Base-by-base conservation (phyloP, 2,888 invertebrate genomes). In the Dicyrtoma fusca region DNA sequence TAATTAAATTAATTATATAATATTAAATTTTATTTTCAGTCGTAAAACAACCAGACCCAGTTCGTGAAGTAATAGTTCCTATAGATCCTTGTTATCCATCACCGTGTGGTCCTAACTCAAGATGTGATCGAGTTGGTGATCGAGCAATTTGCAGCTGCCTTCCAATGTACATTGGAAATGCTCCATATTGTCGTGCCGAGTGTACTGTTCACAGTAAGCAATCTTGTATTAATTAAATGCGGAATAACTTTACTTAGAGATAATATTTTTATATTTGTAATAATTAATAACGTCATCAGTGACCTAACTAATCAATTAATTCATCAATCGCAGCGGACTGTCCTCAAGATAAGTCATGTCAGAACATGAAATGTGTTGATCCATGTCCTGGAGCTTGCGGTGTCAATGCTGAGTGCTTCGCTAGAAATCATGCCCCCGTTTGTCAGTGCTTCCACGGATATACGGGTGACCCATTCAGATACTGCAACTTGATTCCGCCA, bases 91-190 rank as follows among this genome's bases (percentile, higher is more conserved):
- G 93, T 82, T 84, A 86, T 76, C 92, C 92, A 64, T 89, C 91
- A 1, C 92, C 92, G 6, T 94, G 94, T 83, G 93, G 94, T 34
- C 87, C 89, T 3, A 90, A 92, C 82, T 90, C 92, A 23, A 84
- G 89, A 13, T 94, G 94, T 81, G 86, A 86, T 45, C 84, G 84
- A 66, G 85, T 85, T 72, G 89, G 89, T 78, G 87, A 86, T 61
- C 89, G 89, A 83, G 89, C 90, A 0, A 85, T 89, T 42, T 93
- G 93, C 81, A 89, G 90, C 76, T 93, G 93, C 82, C 82, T 91
- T 26, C 88, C 90, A 61, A 88, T 90, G 62, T 72, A 79, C 59
- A 74, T 76, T 45, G 82, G 81, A 25, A 78, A 81, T 72, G 82
- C 82, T 19, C 78, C 74, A 19, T 78, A 74, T 25, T 78, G 77